Percentiles rank a stretch among this genome's conserved stretches.
phyloP scores from a whole-genome alignment of 2,113 vertebrate genomes.

The Vicugna pacos region DNA sequence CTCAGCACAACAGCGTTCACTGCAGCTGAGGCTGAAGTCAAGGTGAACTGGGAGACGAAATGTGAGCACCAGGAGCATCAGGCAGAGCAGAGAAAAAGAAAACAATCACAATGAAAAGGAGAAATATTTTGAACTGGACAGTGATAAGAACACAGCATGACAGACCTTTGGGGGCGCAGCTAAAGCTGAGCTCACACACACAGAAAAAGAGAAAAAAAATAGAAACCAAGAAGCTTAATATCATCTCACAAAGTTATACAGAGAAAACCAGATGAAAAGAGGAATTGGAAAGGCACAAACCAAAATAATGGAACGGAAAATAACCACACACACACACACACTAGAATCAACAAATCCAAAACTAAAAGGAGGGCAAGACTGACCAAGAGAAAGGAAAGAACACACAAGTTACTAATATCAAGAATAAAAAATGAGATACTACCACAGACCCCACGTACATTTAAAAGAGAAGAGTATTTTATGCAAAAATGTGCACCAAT shows the following conservation, averaged over 20 bases:
- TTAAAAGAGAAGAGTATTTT: neutral
- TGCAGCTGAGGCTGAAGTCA: neutral
- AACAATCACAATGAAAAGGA: neutral
- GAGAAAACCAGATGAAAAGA: neutral
- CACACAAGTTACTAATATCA: neutral
- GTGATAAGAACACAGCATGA: neutral
- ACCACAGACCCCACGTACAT: neutral
- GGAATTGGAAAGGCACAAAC: neutral
- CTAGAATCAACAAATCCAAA: neutral
- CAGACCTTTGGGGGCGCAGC: neutral
- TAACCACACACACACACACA: neutral
- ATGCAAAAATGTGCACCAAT: neutral
- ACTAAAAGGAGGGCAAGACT: neutral
- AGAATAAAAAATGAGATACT: neutral
- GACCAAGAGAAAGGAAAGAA: neutral
- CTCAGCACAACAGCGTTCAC: too few species aligned
- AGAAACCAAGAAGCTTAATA: neutral
- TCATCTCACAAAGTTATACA: neutral
- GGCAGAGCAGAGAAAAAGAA: neutral
- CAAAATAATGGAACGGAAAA: neutral
- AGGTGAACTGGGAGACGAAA: neutral
- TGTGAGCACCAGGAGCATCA: neutral
- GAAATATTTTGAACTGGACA: neutral
- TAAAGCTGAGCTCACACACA: neutral
- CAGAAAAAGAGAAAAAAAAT: neutral